phyloP scores from a whole-genome alignment of 2,113 vertebrate species.

The Strigops habroptila region DNA sequence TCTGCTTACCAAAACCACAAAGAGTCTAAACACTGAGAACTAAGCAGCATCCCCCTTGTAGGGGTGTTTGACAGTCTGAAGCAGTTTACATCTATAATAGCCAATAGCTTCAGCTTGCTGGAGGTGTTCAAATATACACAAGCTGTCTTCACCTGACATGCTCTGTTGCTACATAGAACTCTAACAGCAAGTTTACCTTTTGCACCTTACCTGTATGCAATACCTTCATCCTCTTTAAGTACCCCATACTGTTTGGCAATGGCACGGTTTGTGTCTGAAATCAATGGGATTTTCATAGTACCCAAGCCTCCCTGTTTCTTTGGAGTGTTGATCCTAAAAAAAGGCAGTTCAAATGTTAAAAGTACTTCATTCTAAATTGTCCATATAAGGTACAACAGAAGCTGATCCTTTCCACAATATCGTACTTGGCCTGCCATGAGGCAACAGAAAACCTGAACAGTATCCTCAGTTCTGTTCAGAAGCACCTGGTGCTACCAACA shows the following conservation, averaged over 20 bases:
- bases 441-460: neutral
- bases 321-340: slow-evolving; percentile 86
- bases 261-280: slow-evolving; percentile 84
- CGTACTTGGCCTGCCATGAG: neutral
- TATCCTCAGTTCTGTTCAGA: neutral
- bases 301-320: slow-evolving; percentile 95
- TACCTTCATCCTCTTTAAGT: slow-evolving; percentile 93
- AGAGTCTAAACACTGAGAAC: neutral
- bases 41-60: neutral
- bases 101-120: neutral
- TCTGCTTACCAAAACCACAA: neutral
- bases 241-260: slow-evolving; percentile 92
- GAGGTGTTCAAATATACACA: neutral
- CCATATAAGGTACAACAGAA: neutral
- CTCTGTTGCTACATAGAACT: neutral
- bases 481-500: neutral
- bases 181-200: neutral
- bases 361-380: neutral
- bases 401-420: neutral
- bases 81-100: neutral
- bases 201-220: slow-evolving; percentile 87
- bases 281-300: slow-evolving; percentile 89
- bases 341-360: neutral
- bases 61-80: neutral
- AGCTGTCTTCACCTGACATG: neutral